Evolutionary conservation across 2,888 invertebrate species (phyloP), one percentile per base, ranked within the genome.

Genomic region (Epirrhoe tristata): DNA sequence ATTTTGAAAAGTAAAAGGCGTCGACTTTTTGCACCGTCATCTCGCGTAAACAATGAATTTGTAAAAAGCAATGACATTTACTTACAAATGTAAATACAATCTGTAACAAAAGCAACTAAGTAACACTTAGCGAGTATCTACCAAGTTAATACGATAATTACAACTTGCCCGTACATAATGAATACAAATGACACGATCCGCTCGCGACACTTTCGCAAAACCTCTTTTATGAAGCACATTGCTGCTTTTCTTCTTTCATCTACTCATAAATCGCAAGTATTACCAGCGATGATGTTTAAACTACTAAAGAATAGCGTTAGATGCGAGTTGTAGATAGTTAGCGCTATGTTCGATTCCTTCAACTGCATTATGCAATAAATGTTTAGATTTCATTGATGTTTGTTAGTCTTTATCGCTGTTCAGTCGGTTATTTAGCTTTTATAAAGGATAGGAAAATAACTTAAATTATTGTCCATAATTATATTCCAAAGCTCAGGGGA

Each of bases 91-190:
- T 64, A 66, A 70, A 80, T 78, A 80, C 74, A 74, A 66, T 58
- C 60, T 58, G 66, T 77, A 74, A 77, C 78, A 82, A 81, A 82
- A 80, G 76, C 72, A 69, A 72, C 74, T 69, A 73, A 74, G 71
- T 68, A 77, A 80, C 79, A 77, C 77, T 79, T 67, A 66, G 64
- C 67, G 74, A 76, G 77, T 76, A 78, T 74, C 76, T 79, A 77
- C 78, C 66, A 63, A 66, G 78, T 76, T 83, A 83, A 83, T 83
- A 81, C 79, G 83, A 82, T 84, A 84, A 84, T 84, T 83, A 81
- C 78, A 73, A 75, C 76, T 79, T 80, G 77, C 77, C 56, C 63
- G 73, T 78, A 77, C 79, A 80, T 81, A 80, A 83, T 83, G 83
- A 82, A 84, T 84, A 83, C 80, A 78, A 83, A 84, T 84, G 78